Base-by-base conservation (phyloP, 2,113 vertebrate genomes). In the Gymnogyps californianus region DNA sequence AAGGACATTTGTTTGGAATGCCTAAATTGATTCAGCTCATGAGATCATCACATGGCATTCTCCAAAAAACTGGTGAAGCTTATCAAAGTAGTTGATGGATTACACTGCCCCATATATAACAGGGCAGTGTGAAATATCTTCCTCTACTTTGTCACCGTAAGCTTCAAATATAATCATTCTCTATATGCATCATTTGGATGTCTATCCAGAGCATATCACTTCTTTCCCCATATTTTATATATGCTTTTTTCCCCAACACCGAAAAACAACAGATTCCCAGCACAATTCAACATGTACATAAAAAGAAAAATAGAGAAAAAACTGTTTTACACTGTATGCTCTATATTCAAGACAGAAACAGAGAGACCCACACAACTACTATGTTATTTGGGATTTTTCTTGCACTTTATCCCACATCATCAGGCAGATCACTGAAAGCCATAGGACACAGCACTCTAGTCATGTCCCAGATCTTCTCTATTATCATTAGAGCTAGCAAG, bases 91-190 rank as follows among this genome's bases (percentile, higher is more conserved):
- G 71, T 72, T 97, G 97, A 97, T 89, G 95, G 97, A 95, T 98
- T 97, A 95, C 51, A 83, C 57, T 96, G 85, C 82, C 78, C 87
- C 84, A 97, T 36, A 29, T 95, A 94, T 67, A 95, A 97, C 80
- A 97, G 95, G 89, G 78, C 87, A 97, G 90, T 84, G 93, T 91
- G 86, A 97, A 98, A 96, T 96, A 97, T 93, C 94, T 97, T 97
- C 92, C 96, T 96, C 87, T 95, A 91, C 69, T 96, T 96, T 96
- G 95, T 96, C 92, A 93, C 67, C 22, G 55, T 87, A 71, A 54
- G 20, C 90, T 95, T 98, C 87, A 96, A 98, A 93, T 76, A 89
- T 16, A 54, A 62, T 72, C 22, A 83, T 32, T 62, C 46, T 65
- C 36, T 74, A 9, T 29, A 49, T 85, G 51, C 83, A 74, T 83